These are phyloP conservation scores for Salvelinus namaycush DNA, from an alignment of 2,113 vertebrate genomes.

Conservation along the genomic window DNA sequence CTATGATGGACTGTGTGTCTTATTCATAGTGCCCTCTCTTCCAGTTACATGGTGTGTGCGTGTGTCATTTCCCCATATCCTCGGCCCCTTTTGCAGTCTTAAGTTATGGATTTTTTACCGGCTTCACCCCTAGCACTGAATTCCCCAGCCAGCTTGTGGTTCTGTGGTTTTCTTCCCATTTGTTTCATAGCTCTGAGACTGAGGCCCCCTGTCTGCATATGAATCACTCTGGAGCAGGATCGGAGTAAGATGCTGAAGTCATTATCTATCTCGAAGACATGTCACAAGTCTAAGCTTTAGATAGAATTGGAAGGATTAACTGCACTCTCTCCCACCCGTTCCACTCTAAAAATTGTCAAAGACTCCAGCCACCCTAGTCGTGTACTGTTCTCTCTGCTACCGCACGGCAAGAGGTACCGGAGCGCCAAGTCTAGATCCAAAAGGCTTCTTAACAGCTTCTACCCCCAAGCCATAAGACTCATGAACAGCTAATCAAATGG, in stretches of 20 bases:
- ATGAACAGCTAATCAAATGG: no score
- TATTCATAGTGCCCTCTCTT: slow-evolving; percentile 47
- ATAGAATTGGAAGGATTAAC: background rate
- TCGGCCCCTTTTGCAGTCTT: background rate
- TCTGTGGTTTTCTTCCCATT: background rate
- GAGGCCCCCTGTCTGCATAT: background rate
- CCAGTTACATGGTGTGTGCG: slow-evolving; percentile 7
- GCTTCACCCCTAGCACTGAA: slow-evolving; percentile 13
- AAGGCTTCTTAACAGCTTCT: no score
- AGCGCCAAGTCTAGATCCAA: no score
- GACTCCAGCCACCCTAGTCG: no score
- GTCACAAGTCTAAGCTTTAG: background rate
- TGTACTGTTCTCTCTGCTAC: no score
- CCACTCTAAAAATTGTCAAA: background rate
- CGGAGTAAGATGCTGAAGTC: slow-evolving; percentile 1
- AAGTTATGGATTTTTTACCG: slow-evolving; percentile 7
- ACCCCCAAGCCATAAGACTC: no score
- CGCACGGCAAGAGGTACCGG: no score
- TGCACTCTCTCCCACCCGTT: background rate
- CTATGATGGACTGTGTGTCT: slow-evolving; percentile 26
- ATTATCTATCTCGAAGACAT: background rate
- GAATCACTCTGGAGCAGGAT: slow-evolving; percentile 29
- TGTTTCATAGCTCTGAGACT: background rate
- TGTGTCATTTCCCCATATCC: slow-evolving; percentile 28
- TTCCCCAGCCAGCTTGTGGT: slow-evolving; percentile 14